Evolutionary conservation across 2,113 vertebrate genomes (phyloP), one percentile per base, ranked within the genome.

Genomic region (Nycticorax nycticorax): DNA sequence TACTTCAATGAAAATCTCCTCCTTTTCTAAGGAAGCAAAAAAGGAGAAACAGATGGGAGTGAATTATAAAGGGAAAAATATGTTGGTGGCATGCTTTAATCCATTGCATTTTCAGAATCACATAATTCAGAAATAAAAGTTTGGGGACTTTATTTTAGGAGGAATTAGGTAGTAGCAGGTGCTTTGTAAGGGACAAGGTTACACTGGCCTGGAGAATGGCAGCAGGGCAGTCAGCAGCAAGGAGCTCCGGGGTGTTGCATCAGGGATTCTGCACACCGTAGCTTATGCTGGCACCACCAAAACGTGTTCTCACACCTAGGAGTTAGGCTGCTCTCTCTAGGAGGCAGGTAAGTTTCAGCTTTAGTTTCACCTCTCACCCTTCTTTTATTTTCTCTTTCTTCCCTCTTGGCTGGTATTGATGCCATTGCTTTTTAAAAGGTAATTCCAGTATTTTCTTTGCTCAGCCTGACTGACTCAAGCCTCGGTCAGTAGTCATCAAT

Each of bases 371-470:
- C 14, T 76, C 30, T 82, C 33, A 45, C 32, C 6, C 16, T 81
- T 74, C 13, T 48, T 53, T 48, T 80, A 32, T 20, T 8, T 8
- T 8, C 12, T 33, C 5, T 30, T 64, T 71, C 33, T 92, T 92
- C 83, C 13, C 28, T 76, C 43, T 88, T 95, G 68, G 22, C 33
- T 66, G 21, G 13, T 83, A 75, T 53, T 80, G 41, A 71, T 87
- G 41, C 56, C 24, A n/a, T 21, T 14, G 4, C 11, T 79, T 76
- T 76, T 50, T 39, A 64, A 74, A 91, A 85, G 11, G 11, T 80
- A 95, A 78, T 96, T 89, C 77, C 75, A 59, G 15, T 76, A 80
- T 88, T 97, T 97, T 81, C 67, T 88, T 94, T 95, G 81, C 41
- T 93, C 53, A 73, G 75, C 56, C 68, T 69, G 82, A 75, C 68